Evolutionary conservation across 2,888 invertebrate species (phyloP).

Genomic region (Drosophila rubida): DNA sequence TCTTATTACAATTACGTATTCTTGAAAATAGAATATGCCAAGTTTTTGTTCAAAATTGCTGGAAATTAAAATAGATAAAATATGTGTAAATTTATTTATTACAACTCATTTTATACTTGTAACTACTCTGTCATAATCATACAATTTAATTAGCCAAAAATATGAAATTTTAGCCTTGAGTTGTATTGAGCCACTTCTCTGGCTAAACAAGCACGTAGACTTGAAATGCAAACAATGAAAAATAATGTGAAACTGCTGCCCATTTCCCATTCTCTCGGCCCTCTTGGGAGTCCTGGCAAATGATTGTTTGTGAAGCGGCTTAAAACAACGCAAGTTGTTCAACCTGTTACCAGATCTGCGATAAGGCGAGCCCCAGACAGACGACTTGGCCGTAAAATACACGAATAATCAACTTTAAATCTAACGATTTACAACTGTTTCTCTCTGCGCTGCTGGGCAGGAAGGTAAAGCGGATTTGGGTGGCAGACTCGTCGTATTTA

Average conservation of each 20-base stretch:
- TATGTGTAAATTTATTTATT: no score
- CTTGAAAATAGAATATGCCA: no score
- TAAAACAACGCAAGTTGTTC: slow-evolving; percentile 42
- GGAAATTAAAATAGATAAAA: no score
- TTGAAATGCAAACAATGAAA: not conserved
- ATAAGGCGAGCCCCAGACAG: slow-evolving; percentile 33
- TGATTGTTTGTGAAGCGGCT: slow-evolving; percentile 44
- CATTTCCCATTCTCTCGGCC: not conserved
- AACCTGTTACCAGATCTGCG: slow-evolving; percentile 58
- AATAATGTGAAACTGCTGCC: not conserved
- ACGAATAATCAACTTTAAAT: slow-evolving; percentile 63
- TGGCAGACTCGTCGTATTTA: slow-evolving; percentile 42
- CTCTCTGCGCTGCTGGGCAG: not conserved
- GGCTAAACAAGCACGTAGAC: not conserved
- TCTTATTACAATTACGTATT: no score
- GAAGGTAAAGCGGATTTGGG: slow-evolving; percentile 52
- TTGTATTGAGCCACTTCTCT: not conserved
- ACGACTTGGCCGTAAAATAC: slow-evolving; percentile 47
- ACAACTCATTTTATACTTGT: no score
- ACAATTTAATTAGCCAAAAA: no score
- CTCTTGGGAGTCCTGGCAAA: slow-evolving; percentile 8
- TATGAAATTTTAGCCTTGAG: not conserved
- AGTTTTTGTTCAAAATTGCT: no score
- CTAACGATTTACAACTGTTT: slow-evolving; percentile 62
- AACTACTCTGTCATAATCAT: no score